Conservation (phyloP, 2,888 invertebrate species). For the Drosophila mimica region DNA sequence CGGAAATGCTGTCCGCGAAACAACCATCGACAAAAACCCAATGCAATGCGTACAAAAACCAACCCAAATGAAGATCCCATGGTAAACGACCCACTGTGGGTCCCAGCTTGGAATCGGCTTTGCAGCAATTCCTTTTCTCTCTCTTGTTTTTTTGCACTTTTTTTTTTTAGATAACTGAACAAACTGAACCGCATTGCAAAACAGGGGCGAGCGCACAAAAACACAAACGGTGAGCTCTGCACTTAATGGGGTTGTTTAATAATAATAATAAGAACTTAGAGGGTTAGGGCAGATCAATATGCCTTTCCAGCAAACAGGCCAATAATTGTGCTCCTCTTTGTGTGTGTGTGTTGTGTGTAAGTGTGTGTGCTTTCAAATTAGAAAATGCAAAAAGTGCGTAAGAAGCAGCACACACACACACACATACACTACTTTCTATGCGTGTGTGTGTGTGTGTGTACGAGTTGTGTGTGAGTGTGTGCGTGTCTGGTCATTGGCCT, state of each 20-base stretch:
- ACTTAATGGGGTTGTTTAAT: constrained; percentile 79
- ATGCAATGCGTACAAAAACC: constrained; percentile 30
- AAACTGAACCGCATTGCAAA: constrained; percentile 10
- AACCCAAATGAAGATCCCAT: constrained; percentile 34
- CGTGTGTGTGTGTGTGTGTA: constrained; percentile 27
- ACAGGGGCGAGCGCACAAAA: constrained; percentile 15
- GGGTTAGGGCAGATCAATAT: constrained; percentile 75
- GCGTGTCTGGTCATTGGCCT: constrained; percentile 74
- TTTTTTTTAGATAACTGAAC: constrained; percentile 55
- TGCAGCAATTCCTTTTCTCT: not conserved
- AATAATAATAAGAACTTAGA: constrained; percentile 64
- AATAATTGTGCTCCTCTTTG: constrained; percentile 56
- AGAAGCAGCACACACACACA: constrained; percentile 61
- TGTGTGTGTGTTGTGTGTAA: constrained; percentile 21
- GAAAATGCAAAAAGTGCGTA: constrained; percentile 79
- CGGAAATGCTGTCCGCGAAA: constrained; percentile 43
- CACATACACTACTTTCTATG: not conserved
- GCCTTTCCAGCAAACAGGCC: constrained; percentile 63
- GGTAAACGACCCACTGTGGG: constrained; percentile 25
- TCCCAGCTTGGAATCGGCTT: constrained; percentile 65
- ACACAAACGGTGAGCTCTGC: constrained; percentile 31
- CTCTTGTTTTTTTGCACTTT: not conserved
- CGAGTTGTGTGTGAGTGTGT: constrained; percentile 22
- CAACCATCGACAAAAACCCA: constrained; percentile 45
- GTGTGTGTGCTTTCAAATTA: constrained; percentile 68